Base-by-base conservation (phyloP, 2,113 vertebrate species). In the Brachyhypopomus gauderio region DNA sequence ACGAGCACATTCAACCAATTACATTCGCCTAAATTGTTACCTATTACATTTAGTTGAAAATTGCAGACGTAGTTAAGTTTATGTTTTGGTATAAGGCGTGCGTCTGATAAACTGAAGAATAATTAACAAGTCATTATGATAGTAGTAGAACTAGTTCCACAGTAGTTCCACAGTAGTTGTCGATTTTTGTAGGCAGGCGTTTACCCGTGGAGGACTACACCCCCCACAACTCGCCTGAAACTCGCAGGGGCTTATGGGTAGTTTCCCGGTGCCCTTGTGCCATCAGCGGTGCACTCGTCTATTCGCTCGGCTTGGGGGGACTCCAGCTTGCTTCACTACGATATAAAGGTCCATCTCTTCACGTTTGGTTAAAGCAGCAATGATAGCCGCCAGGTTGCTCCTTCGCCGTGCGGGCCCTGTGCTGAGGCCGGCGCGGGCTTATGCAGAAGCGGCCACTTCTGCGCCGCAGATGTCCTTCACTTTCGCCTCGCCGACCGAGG, bases 401-500 rank as follows among this genome's bases (percentile, higher is more conserved):
- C 70, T 89, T 59, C 92, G 91, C 67, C 89, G 91, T 19, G 87
- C 91, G 23, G 81, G 88, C 9, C 94, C 94, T 0, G 82, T 79
- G 52, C 79, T 93, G 25, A 88, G 88, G 64, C 92, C 93, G 0
- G 64, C 85, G 60, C 94, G 96, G 8, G 87, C 79, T 63, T 98
- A 96, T 81, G 96, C 95, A 2, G 96, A 98, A 34, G 91, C 91
- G 1, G 85, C 84, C 5, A 59, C 92, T 12, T 87, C 89, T 0
- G 85, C 85, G 0, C 81, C 88, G 20, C 92, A 95, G 86, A 96
- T 98, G 97, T 95, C 95, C 92, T 97, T 98, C 92, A 98, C 96
- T 4, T 98, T 98, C 79, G 96, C 97, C 56, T 97, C 97, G 4
- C 97, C 96, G n/a, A 94, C 93, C 9, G 91, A 97, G 97, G 96